Evolutionary conservation across 2,797 vertebrate species (phyloP), one percentile per base, ranked within the genome.

Genomic region (Sphenopsis melanotis): DNA sequence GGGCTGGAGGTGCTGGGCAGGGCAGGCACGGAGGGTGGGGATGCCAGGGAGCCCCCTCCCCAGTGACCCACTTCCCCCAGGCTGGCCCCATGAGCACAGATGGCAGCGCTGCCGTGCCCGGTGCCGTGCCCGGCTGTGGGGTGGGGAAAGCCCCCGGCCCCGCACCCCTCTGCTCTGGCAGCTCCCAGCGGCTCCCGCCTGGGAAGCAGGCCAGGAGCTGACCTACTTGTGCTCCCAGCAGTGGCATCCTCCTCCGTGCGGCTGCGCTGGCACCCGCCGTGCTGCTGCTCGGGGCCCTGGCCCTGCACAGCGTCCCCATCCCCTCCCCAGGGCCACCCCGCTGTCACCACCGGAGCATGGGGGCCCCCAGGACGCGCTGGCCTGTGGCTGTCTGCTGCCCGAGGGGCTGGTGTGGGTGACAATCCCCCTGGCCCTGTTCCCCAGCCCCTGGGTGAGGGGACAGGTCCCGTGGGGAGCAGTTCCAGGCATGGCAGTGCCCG

Each of bases 201-300:
- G 87, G 78, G 92, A 92, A 94, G 81, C 68, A 53, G 66, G 42
- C 84, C 87, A 50, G 89, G 65, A 89, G 55, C 83, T 96, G 94
- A 93, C 93, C 94, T 94, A 94, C 93, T 91, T 94, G 94, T 89
- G 87, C 83, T 96, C 41, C 77, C 14, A 1, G 65, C 63, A 12
- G 63, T 1, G 7, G 80, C 85, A 44, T 76, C 68, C 88, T 78
- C 82, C 11, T 79, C 85, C 10, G 4, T 44, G 6, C 3, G 34
- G 14, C 75, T 87, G 88, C 2, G 30, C 93, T 76, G 13, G 37
- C 15, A 14, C 88, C 82, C 9, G 1, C 7, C 9, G 13, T 7
- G 37, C 76, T 0, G 0, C 83, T 30, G 55, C 82, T 49, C 41
- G 0, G 0, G 6, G 41, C 7, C 21, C 50, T 0, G 15, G 60